Conservation (phyloP, 2,113 vertebrate species). For the Propithecus coquereli region DNA sequence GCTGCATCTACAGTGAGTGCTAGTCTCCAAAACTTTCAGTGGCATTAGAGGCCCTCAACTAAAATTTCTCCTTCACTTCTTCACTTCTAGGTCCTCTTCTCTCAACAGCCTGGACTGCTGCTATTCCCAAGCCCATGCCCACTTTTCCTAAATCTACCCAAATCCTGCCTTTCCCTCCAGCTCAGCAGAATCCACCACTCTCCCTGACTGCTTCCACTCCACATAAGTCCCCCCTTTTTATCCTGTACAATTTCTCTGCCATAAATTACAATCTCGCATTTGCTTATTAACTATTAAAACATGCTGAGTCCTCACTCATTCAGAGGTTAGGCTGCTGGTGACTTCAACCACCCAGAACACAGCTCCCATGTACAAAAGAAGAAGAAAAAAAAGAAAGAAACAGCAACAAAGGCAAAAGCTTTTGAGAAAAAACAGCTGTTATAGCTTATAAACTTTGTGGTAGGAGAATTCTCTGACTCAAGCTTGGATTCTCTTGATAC, state of each 20-base stretch:
- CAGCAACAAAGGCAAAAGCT: too few species aligned
- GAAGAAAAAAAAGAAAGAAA: neutral
- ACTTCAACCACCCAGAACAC: neutral
- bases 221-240: neutral
- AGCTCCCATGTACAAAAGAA: neutral
- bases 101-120: neutral
- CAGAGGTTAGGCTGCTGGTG: neutral
- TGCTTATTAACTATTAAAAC: constrained; percentile 1
- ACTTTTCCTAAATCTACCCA: constrained; percentile 6
- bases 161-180: neutral
- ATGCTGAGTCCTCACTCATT: neutral
- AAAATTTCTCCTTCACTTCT: neutral
- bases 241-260: neutral
- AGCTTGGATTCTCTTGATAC: neutral
- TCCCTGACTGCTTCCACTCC: neutral
- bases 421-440: neutral
- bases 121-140: neutral
- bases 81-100: neutral
- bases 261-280: neutral
- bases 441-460: neutral
- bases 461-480: neutral
- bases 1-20: neutral
- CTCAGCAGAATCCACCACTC: neutral
- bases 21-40: neutral
- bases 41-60: neutral